phyloP scores from a whole-genome alignment of 2,797 vertebrate species.

The Gorsachius magnificus region DNA sequence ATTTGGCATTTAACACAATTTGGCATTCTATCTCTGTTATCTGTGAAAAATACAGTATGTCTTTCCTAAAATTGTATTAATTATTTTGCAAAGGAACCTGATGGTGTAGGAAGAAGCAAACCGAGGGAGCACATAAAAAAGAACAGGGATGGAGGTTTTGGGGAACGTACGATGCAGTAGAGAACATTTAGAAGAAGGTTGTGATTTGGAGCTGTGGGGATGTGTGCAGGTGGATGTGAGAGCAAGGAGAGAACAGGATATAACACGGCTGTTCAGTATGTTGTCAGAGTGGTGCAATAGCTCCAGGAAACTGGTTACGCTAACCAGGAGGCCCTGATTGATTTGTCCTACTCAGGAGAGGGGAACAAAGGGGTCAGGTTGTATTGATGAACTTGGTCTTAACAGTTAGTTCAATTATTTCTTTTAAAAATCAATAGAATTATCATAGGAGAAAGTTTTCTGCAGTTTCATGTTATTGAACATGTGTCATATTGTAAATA shows the following conservation, averaged over 20 bases:
- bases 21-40: not conserved
- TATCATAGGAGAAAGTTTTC: constrained; percentile 22
- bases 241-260: not conserved
- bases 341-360: not conserved
- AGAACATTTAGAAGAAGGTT: not conserved
- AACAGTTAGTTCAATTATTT: constrained; percentile 44
- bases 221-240: not conserved
- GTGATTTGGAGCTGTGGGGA: not conserved
- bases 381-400: constrained; percentile 17
- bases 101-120: not conserved
- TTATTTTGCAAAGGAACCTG: not conserved
- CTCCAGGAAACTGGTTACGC: not conserved
- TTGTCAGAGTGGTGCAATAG: not conserved
- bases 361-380: not conserved
- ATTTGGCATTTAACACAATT: not conserved
- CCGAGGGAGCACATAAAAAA: not conserved
- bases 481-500: constrained; percentile 18
- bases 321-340: not conserved
- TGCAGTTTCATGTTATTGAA: constrained; percentile 34
- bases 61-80: not conserved
- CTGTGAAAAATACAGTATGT: not conserved
- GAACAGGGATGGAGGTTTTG: not conserved
- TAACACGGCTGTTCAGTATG: not conserved
- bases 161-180: not conserved
- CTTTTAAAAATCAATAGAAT: constrained; percentile 48